Percentiles rank a stretch among this genome's conserved stretches.
Evolutionary conservation across 2,888 invertebrate genomes (phyloP).

Genomic region (Philonicus albiceps): DNA sequence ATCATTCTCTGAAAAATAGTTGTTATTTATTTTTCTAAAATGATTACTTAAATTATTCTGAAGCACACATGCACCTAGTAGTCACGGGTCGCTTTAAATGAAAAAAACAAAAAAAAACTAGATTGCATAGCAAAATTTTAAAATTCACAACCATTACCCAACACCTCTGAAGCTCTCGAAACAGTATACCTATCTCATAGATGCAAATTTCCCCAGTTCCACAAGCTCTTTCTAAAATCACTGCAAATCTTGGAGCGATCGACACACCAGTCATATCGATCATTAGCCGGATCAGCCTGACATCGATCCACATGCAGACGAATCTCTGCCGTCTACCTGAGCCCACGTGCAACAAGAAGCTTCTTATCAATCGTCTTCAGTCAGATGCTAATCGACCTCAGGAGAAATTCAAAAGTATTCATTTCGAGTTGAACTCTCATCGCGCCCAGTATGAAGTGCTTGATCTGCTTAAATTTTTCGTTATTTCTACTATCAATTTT

Average conservation of each 20-base stretch:
- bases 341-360: not conserved
- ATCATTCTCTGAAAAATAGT: no score
- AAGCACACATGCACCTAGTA: not conserved
- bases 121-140: not conserved
- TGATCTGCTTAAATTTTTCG: not conserved
- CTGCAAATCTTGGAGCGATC: not conserved
- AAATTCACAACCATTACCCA: not conserved
- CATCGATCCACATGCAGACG: not conserved
- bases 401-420: not conserved
- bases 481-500: not conserved
- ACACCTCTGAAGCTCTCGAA: not conserved
- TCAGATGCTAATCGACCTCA: conserved; percentile 10
- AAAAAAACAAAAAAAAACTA: not conserved
- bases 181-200: not conserved
- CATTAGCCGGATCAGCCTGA: not conserved
- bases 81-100: not conserved
- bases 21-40: not conserved
- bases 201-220: not conserved
- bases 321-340: not conserved
- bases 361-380: conserved; percentile 17
- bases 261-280: not conserved
- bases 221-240: not conserved
- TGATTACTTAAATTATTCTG: not conserved
- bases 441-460: not conserved
- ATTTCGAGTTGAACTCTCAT: conserved; percentile 3